Conservation (phyloP, 2,888 invertebrate species). For the Neoitamus cyanurus region DNA sequence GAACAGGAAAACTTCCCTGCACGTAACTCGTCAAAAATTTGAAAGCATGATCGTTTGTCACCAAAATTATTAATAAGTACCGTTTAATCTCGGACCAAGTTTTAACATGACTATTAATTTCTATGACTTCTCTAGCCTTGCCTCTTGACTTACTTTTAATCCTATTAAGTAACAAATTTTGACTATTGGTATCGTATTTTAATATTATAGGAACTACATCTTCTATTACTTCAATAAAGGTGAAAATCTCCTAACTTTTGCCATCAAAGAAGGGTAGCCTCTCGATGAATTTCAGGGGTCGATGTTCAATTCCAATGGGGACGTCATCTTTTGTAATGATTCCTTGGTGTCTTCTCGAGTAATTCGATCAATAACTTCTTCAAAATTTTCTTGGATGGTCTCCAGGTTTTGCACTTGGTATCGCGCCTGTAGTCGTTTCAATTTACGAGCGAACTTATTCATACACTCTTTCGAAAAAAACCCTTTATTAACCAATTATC, state of each 20-base stretch:
- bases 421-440: background rate
- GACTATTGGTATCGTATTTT: conserved; percentile 13
- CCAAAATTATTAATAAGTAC: conserved; percentile 44
- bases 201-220: conserved; percentile 21
- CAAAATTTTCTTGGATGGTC: background rate
- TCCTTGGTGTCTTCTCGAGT: background rate
- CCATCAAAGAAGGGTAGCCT: conserved; percentile 33
- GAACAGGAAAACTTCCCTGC: background rate
- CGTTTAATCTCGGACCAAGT: conserved; percentile 41
- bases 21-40: conserved; percentile 42
- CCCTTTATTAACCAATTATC: background rate
- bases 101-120: conserved; percentile 45
- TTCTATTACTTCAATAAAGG: conserved; percentile 37
- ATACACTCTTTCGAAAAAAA: background rate
- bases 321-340: background rate
- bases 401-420: background rate
- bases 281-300: conserved; percentile 42
- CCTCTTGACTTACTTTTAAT: conserved; percentile 47
- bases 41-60: conserved; percentile 18
- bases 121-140: conserved; percentile 42
- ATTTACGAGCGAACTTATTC: background rate
- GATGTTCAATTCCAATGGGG: background rate
- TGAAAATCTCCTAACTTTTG: conserved; percentile 31
- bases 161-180: too few relatives aligned
- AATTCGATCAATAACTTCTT: background rate